Evolutionary conservation across 2,113 vertebrate genomes (phyloP), one percentile per base, ranked within the genome.

Genomic region (Noturus placidus): DNA sequence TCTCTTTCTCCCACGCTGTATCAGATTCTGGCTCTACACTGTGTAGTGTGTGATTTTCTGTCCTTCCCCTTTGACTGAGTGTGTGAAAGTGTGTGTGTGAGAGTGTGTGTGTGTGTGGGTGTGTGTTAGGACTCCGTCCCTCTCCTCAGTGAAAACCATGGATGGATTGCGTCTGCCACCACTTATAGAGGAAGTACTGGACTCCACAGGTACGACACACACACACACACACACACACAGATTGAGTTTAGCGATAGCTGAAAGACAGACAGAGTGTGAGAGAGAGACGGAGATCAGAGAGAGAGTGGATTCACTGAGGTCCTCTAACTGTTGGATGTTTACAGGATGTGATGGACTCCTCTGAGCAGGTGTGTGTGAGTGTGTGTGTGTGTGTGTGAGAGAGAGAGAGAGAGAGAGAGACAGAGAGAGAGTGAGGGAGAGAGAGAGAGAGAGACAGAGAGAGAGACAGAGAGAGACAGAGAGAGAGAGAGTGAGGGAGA

Each of bases 91-190:
- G 56, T 77, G 42, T 42, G 42, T 42, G 42, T 42, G 35, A 72
- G 63, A 72, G 52, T 77, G 35, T 80, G 63, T 77, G 52, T 77
- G 87, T 81, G 83, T 83, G 80, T 42, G 63, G 19, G 69, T 4
- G 88, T 77, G 83, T 63, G 61, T 81, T 77, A 54, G 54, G 91
- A 94, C 90, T 93, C 90, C 91, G 92, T 93, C 93, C 91, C 92
- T 92, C 91, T 92, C 92, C 88, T 93, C 92, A 92, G n/a, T 87
- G 90, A 56, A 87, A 91, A 89, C 86, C 90, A 95, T 95, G 94
- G 95, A 95, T 89, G 94, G 94, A 93, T 92, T 95, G 93, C 93
- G 93, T 63, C 93, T 94, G 89, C 95, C 95, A 91, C 94, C 94
- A 91, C 94, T 95, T 91, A 94, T 94, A 92, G 94, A 94, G 90